Evolutionary conservation across 92 coral and sea anemone species (phyloP).

Genomic region (Phymanthus crucifer): DNA sequence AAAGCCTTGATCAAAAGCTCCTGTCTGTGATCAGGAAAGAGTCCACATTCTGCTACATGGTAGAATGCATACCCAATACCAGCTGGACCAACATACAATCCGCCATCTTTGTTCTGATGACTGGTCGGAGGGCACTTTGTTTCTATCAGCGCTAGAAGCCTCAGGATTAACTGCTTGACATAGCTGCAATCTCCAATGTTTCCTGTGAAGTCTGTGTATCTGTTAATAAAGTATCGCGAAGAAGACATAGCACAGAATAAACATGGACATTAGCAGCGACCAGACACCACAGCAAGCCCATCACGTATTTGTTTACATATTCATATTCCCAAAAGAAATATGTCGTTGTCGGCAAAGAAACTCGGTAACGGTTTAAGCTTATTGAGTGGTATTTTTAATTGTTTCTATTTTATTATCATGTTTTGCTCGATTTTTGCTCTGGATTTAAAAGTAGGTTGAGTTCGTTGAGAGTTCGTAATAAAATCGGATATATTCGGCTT

Average conservation of each 20-base stretch:
- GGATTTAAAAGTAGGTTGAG: too few species aligned
- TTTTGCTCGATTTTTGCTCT: too few species aligned
- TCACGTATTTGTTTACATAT: background rate
- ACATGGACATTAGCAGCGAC: background rate
- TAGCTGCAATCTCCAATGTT: conserved; percentile 59
- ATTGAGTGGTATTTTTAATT: too few species aligned
- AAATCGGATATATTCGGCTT: conserved; percentile 11
- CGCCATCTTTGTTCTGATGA: conserved; percentile 74
- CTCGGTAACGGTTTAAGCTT: too few species aligned
- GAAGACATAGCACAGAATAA: conserved; percentile 13
- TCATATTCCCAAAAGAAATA: too few species aligned
- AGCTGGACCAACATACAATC: conserved; percentile 85
- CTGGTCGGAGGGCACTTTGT: conserved; percentile 59
- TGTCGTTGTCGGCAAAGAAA: too few species aligned
- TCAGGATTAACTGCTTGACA: conserved; percentile 57
- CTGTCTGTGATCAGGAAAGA: conserved; percentile 58
- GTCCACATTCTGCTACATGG: conserved; percentile 61
- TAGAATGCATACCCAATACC: conserved; percentile 81
- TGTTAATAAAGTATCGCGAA: conserved; percentile 63
- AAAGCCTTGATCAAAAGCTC: conserved; percentile 63
- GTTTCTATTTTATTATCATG: too few species aligned
- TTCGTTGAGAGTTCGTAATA: too few species aligned
- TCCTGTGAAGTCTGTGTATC: conserved; percentile 63
- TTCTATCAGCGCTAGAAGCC: conserved; percentile 53
- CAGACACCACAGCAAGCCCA: background rate